Evolutionary conservation across 1,140 invertebrate species (phyloP), one percentile per base, ranked within the genome.

Genomic region (Lordiphosa stackelbergi): DNA sequence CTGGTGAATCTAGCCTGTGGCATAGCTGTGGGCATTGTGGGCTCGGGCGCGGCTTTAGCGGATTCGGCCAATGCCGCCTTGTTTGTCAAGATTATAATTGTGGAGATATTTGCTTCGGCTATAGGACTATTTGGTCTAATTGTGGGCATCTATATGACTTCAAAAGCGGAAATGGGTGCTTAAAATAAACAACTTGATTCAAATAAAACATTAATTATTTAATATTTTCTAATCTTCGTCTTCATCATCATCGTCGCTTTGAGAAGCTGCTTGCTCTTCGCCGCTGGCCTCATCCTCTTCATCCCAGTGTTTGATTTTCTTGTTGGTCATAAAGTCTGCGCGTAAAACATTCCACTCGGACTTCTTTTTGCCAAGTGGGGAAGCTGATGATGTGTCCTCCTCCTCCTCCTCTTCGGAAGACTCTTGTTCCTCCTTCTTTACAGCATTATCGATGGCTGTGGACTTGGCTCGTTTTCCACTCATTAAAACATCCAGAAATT

Each of bases 61-160:
- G 97, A 99, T 91, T 97, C 97, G 46, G 96, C 97, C 6, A 98
- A 98, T 89, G 92, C 96, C 10, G 91, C 94, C 3, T 91, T 99
- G 5, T 99, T 99, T 85, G 97, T 99, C 5, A 98, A 98, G 89
- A 97, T 99, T 87, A 91, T 99, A 2, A 98, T 99, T 87, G 94
- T 99, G 43, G 97, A 99, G 90, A 99, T 99, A 87, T 99, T 99
- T 88, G 97, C 96, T 7, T 97, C 95, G 86, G 97, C 97, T 62
- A 98, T 99, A 89, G 97, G 97, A 77, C 91, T 99, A 0, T 99
- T 99, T 90, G 97, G 97, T 47, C 90, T 99, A 13, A 99, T 99
- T 88, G 96, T 99, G 53, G 96, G 96, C 64, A 97, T 99, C 89
- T 96, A 98, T 86, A 95, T 98, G 92, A 91, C 90, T n/a, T 91